Evolutionary conservation across 2,888 invertebrate genomes (phyloP).

Genomic region (Urechis unicinctus): DNA sequence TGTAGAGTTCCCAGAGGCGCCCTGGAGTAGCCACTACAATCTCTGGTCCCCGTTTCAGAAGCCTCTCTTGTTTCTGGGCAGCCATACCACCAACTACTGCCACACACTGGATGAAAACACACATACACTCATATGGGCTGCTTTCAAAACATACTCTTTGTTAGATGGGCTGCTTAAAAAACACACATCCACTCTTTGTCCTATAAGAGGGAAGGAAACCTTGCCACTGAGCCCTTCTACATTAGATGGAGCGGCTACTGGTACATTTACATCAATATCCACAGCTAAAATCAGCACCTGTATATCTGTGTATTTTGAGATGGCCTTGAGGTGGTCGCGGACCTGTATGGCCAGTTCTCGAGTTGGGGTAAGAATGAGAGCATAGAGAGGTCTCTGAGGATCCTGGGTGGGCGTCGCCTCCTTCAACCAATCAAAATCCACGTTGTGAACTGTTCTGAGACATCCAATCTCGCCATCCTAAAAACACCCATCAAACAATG

Average conservation of each 20-base stretch:
- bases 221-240: no score
- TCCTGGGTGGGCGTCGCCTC: not conserved
- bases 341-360: conserved; percentile 94
- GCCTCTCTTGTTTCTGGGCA: conserved; percentile 83
- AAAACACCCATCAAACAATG: no score
- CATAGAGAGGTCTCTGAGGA: conserved; percentile 55
- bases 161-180: no score
- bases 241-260: no score
- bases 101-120: conserved; percentile 58
- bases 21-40: conserved; percentile 97
- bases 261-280: no score
- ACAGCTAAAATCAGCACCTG: conserved; percentile 46
- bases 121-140: no score
- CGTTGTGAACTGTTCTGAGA: conserved; percentile 32
- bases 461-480: conserved; percentile 28
- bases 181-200: no score
- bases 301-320: conserved; percentile 71
- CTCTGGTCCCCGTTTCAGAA: conserved; percentile 75
- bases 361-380: conserved; percentile 93
- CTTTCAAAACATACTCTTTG: no score
- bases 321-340: conserved; percentile 72
- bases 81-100: conserved; percentile 92
- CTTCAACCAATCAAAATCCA: conserved; percentile 26
- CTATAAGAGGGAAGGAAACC: no score
- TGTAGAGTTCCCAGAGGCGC: conserved; percentile 86